These are phyloP conservation scores for Electrophaes corylata DNA, from an alignment of 2,888 invertebrate species.

Conservation along the genomic window DNA sequence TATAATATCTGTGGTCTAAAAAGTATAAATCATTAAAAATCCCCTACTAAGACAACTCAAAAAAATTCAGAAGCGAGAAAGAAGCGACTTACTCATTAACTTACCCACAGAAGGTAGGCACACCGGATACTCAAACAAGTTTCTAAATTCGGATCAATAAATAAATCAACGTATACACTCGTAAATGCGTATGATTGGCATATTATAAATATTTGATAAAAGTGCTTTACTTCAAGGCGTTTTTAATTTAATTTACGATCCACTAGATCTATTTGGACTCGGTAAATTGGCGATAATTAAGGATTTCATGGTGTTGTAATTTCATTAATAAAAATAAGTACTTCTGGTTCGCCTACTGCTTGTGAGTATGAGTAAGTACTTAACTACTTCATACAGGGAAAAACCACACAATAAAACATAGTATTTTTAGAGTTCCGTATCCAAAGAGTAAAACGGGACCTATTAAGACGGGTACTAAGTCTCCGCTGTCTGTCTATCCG, in stretches of 20 bases:
- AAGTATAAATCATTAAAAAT: background rate
- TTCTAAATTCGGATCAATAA: slow-evolving; percentile 48
- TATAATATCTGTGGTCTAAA: too few relatives aligned
- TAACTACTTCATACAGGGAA: background rate
- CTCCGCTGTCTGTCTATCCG: too few relatives aligned
- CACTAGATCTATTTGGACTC: slow-evolving; percentile 43
- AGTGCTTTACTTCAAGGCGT: slow-evolving; percentile 47
- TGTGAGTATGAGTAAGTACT: background rate
- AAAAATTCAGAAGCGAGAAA: slow-evolving; percentile 11
- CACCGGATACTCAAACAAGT: slow-evolving; percentile 51
- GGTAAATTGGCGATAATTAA: slow-evolving; percentile 27
- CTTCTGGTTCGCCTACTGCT: background rate
- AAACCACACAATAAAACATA: too few relatives aligned
- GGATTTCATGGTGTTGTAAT: background rate
- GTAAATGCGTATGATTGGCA: slow-evolving; percentile 57
- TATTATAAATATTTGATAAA: slow-evolving; percentile 60
- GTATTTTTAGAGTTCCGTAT: too few relatives aligned
- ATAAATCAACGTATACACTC: slow-evolving; percentile 58
- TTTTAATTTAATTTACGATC: slow-evolving; percentile 51
- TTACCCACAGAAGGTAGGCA: slow-evolving; percentile 31
- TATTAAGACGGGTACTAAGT: too few relatives aligned
- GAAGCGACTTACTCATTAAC: slow-evolving; percentile 26
- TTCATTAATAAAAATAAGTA: background rate
- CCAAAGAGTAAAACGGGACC: too few relatives aligned
- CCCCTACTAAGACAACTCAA: slow-evolving; percentile 16